Evolutionary conservation across 2,888 invertebrate species (phyloP), one percentile per base, ranked within the genome.

Genomic region (Ryuthela nishihirai): DNA sequence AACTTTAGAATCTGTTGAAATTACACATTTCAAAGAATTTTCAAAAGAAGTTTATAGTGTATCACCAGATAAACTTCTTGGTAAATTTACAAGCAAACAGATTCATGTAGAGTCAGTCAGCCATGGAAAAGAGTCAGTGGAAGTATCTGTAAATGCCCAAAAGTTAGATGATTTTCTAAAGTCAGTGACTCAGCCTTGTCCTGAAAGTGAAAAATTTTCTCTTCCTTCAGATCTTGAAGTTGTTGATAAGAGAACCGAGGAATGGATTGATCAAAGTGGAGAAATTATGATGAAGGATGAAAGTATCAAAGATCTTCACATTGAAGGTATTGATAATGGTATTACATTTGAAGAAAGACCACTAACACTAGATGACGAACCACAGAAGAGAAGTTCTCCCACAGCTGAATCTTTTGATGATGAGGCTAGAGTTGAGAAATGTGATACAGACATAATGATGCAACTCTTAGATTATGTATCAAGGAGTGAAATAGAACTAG

Each of bases 401-500:
- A 62, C 62, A 3, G 55, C 48, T 4, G 62, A 62, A 34, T 62
- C 62, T 1, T 55, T 62, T 25, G 62, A 62, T 21, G 62, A 62
- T 24, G 50, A 56, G 23, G 62, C 62, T 2, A 43, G 54, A 41
- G 53, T 62, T 1, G 62, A 62, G 18, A 56, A 56, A 21, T 62
- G 55, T 24, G 62, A 62, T 25, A 55, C 55, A 1, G 55, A 62
- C 20, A 48, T 55, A 0, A 53, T 62, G 47, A 45, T 62, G 52
- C 55, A 62, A 25, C 18, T 55, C 20, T 17, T 62, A 7, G 55
- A 62, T 21, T 54, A 54, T 25, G 62, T 62, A 29, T 55, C 55
- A 6, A 52, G 55, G 20, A 62, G 50, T 25, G 69, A 70, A 35
- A 65, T 69, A 23, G 70, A 70, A 34, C 55, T 69, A 23, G 52